Evolutionary conservation across 30 jellyfish, hydroid and myxozoan species (phyloP).

Genomic region (Rhopilema esculentum): DNA sequence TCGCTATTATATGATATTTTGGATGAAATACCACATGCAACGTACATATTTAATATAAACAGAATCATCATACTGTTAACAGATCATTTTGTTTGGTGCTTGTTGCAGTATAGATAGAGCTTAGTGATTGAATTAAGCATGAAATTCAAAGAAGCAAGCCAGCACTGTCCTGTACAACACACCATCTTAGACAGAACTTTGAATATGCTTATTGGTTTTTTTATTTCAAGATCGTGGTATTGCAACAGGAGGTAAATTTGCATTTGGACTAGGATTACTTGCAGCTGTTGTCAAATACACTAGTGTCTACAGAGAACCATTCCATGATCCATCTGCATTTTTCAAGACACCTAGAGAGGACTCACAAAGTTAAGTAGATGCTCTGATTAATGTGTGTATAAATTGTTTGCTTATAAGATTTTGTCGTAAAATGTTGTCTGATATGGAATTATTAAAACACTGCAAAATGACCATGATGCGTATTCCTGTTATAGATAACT

Average conservation of each 20-base stretch:
- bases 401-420: conserved; percentile 19
- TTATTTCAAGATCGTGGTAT: conserved; percentile 42
- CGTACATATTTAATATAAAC: too few species aligned
- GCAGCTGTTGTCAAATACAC: conserved; percentile 57
- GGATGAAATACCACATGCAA: too few species aligned
- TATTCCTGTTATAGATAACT: neutral
- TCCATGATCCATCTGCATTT: conserved; percentile 30
- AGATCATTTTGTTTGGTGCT: too few species aligned
- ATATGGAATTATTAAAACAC: neutral
- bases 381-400: conserved; percentile 41
- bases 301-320: conserved; percentile 66
- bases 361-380: conserved; percentile 2
- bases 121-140: too few species aligned
- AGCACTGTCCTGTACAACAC: neutral
- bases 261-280: conserved; percentile 42
- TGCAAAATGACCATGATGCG: too few species aligned
- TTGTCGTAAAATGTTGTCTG: neutral
- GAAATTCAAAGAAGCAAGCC: too few species aligned
- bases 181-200: neutral
- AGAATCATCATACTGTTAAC: too few species aligned
- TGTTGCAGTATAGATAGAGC: too few species aligned
- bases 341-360: conserved; percentile 50
- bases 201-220: too few species aligned
- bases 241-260: conserved; percentile 44
- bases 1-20: too few species aligned